A percentile compares a stretch with the other conserved stretches of the same genome.
Evolutionary conservation across 1,140 invertebrate species (phyloP).

Genomic region (Drosophila nigrodunni): DNA sequence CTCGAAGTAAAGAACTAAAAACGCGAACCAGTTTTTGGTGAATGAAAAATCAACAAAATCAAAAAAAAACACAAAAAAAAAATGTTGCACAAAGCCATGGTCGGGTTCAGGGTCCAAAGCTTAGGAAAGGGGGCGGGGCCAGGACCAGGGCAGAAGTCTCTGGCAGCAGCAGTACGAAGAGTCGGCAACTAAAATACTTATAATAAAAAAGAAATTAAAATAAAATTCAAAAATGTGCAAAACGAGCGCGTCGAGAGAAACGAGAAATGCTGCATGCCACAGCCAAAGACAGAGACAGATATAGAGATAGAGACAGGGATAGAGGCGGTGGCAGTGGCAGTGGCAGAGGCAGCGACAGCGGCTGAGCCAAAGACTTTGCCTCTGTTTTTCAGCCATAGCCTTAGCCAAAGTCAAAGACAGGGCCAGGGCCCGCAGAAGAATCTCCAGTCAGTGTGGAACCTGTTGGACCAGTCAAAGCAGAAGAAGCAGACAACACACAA

Average conservation of each 20-base stretch:
- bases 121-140: slow-evolving; percentile 30
- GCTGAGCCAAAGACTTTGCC: slow-evolving; percentile 1
- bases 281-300: slow-evolving; percentile 15
- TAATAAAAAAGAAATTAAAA: slow-evolving; percentile 84
- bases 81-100: slow-evolving; percentile 64
- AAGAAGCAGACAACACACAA: slow-evolving; percentile 22
- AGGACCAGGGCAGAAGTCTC: neutral
- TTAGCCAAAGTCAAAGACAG: slow-evolving; percentile 38
- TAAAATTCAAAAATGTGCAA: slow-evolving; percentile 84
- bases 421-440: slow-evolving; percentile 62
- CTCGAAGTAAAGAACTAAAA: slow-evolving; percentile 66
- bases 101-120: slow-evolving; percentile 18
- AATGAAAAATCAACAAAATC: slow-evolving; percentile 80
- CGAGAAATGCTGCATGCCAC: slow-evolving; percentile 79
- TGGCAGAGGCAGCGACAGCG: slow-evolving; percentile 8
- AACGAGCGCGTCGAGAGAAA: slow-evolving; percentile 53
- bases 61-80: slow-evolving; percentile 31
- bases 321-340: slow-evolving; percentile 7
- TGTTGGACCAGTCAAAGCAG: slow-evolving; percentile 74
- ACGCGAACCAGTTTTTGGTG: slow-evolving; percentile 81
- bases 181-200: slow-evolving; percentile 69
- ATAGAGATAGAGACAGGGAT: neutral
- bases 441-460: slow-evolving; percentile 69
- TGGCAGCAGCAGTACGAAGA: slow-evolving; percentile 1
- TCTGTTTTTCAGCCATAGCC: neutral